Conservation (phyloP, 2,113 vertebrate species). For the Pionites leucogaster region DNA sequence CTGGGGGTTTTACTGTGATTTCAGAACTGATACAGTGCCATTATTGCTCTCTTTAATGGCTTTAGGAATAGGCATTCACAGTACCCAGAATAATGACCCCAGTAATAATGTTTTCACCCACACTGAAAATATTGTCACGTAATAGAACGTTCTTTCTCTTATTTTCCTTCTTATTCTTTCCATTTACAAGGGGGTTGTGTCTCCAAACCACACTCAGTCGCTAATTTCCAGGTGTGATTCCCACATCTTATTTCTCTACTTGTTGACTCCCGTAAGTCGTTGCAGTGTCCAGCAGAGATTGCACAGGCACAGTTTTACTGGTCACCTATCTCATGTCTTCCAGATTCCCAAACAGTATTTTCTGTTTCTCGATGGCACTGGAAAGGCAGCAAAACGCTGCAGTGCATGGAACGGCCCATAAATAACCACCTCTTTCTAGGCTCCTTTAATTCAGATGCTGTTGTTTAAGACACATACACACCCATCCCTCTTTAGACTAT, state of each 20-base stretch:
- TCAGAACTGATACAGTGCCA: neutral
- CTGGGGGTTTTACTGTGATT: neutral
- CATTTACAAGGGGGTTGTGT: neutral
- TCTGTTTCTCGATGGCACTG: neutral
- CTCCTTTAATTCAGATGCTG: neutral
- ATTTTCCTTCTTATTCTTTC: neutral
- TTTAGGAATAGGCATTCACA: neutral
- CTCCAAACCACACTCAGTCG: neutral
- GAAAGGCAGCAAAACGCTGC: neutral
- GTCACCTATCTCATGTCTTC: neutral
- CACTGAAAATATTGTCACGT: neutral
- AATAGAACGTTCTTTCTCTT: neutral
- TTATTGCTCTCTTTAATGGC: neutral
- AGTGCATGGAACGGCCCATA: neutral
- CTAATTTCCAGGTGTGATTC: neutral
- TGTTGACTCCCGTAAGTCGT: neutral
- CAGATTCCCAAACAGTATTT: neutral
- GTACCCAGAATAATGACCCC: neutral
- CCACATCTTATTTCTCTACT: neutral
- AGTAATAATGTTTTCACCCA: neutral
- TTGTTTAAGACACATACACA: neutral
- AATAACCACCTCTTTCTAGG: neutral
- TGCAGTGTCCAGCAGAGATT: neutral
- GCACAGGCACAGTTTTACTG: neutral
- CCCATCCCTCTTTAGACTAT: neutral